Conservation (phyloP, 2,888 invertebrate species). For the Leptinotarsa haldemani region DNA sequence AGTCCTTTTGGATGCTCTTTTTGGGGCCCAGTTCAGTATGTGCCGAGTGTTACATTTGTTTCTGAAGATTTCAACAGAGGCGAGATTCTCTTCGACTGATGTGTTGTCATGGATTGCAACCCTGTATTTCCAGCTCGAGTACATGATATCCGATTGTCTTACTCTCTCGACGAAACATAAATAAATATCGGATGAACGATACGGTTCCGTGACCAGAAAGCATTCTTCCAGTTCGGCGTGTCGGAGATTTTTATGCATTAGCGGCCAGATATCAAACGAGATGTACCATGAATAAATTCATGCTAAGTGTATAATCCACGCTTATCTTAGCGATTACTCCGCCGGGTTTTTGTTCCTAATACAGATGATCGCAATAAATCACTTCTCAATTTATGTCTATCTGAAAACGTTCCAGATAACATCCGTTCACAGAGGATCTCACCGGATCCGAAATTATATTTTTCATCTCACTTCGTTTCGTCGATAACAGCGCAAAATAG, state of each 20-base stretch:
- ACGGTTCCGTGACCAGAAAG: conserved; percentile 15
- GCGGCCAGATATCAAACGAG: conserved; percentile 17
- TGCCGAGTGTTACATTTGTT: no score
- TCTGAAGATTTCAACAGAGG: no score
- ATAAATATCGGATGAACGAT: conserved; percentile 12
- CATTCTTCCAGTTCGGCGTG: conserved; percentile 12
- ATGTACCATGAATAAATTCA: conserved; percentile 19
- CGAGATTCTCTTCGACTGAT: neutral
- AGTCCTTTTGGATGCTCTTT: no score
- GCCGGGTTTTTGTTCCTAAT: conserved; percentile 17
- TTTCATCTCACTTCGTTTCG: neutral
- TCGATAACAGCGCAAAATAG: neutral
- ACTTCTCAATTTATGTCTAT: conserved; percentile 18
- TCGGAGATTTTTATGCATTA: conserved; percentile 14
- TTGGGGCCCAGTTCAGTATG: no score
- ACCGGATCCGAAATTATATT: neutral
- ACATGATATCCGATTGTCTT: neutral
- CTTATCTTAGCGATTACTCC: conserved; percentile 15
- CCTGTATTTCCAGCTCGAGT: neutral
- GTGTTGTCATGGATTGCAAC: neutral
- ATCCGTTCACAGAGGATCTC: neutral
- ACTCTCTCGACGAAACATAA: neutral
- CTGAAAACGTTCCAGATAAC: conserved; percentile 15
- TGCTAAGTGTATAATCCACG: conserved; percentile 20
- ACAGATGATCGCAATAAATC: conserved; percentile 19